Base-by-base conservation (phyloP, 2,888 invertebrate species). In the Oligia latruncula region DNA sequence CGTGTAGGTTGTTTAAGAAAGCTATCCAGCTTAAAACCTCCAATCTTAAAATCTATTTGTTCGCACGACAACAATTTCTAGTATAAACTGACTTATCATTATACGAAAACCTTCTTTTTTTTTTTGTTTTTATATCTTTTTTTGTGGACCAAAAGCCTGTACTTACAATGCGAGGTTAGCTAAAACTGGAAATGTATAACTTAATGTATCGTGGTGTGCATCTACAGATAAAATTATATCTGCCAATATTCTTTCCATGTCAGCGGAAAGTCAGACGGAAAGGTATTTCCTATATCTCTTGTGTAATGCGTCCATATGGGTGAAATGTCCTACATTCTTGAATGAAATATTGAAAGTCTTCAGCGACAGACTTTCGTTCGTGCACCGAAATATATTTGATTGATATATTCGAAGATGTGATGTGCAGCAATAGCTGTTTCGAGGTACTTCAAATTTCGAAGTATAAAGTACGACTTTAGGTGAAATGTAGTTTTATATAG, bases 381-480 rank as follows among this genome's bases (percentile, higher is more conserved):
- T 71, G 43, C 43, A 79, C 15, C 40, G 20, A 65, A 79, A 84
- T n/a, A 79, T 84, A 84, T 81, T 79, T 70, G 80, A 84, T 84
- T 84, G 81, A 81, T 71, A 15, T 79, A 49, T 79, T 70, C 49
- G 5, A 13, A 68, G 40, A 80, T 79, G 49, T 64, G 15, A 79
- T 40, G 20, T 58, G 84, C 23, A 70, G 64, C 64, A 43, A 58
- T 58, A 46, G 58, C 66, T 49, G 78, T 83, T 68, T n/a, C n/a
- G n/a, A n/a, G n/a, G 13, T n/a, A n/a, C n/a, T 60, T n/a, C n/a
- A n/a, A 11, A 60, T 60, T 71, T 67, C 5, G 20, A 66, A 58
- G 29, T 46, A 43, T 40, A 4, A 20, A 17, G 43, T n/a, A 49
- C 1, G 1, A 8, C 64, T 46, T n/a, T 35, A 43, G 29, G 23